Evolutionary conservation across 2,797 vertebrate species (phyloP).

Genomic region (Danio kyathit): DNA sequence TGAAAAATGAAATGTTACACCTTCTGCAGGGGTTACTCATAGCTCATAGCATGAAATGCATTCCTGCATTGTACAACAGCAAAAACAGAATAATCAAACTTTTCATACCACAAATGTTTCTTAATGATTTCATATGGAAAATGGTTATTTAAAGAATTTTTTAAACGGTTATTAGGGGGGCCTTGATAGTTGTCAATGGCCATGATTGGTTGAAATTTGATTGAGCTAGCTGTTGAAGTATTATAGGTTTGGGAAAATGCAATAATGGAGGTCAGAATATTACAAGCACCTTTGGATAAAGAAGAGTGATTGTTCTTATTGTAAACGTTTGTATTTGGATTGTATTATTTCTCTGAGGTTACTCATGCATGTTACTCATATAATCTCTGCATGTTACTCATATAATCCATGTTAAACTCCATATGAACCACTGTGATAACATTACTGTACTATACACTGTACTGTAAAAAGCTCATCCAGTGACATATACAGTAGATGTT

Average conservation of each 20-base stretch:
- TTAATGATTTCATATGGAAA: no score
- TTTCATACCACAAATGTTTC: no score
- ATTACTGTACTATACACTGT: not conserved
- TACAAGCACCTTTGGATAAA: not conserved
- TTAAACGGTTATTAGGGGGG: no score
- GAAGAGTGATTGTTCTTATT: not conserved
- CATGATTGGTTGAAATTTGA: not conserved
- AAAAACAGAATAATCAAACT: not conserved
- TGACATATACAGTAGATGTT: not conserved
- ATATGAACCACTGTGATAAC: conserved; percentile 2
- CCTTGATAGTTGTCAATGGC: not conserved
- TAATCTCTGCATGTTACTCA: not conserved
- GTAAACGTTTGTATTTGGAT: not conserved
- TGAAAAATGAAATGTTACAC: not conserved
- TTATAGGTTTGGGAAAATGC: not conserved
- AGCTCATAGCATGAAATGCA: not conserved
- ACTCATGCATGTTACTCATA: not conserved
- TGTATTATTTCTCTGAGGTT: not conserved
- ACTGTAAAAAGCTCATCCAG: not conserved
- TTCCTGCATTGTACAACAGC: not conserved
- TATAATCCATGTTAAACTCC: not conserved
- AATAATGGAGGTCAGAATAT: not conserved
- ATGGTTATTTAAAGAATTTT: no score
- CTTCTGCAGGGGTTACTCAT: no score
- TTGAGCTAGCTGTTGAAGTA: no score